A percentile compares a stretch with the other conserved stretches of the same genome.
phyloP scores from a whole-genome alignment of 2,888 invertebrate species.

The Creontiades dilutus region DNA sequence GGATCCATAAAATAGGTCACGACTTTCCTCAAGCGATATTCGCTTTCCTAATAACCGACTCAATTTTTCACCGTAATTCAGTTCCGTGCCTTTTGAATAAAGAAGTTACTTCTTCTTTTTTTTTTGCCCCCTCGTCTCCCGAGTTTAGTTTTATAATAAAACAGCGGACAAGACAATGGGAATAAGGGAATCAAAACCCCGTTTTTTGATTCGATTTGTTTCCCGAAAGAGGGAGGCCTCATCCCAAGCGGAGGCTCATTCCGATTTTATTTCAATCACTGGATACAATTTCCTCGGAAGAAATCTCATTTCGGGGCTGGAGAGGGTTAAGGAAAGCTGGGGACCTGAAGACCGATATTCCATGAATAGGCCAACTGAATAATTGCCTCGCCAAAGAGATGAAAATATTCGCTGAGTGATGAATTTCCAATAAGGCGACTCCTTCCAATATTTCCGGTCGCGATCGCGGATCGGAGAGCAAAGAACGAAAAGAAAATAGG shows the following conservation, averaged over 20 bases:
- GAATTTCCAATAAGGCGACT: conserved; percentile 69
- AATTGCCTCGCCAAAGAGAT: conserved; percentile 57
- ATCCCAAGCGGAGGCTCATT: conserved; percentile 8
- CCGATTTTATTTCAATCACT: conserved; percentile 62
- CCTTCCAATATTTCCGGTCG: conserved; percentile 63
- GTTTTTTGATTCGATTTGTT: conserved; percentile 63
- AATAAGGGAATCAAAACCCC: conserved; percentile 60
- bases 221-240: background rate
- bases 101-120: background rate
- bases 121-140: background rate
- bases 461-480: conserved; percentile 44
- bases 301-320: conserved; percentile 59
- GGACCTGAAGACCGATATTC: conserved; percentile 48
- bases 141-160: conserved; percentile 53
- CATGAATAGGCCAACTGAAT: conserved; percentile 64
- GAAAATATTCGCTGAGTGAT: conserved; percentile 69
- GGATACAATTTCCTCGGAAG: conserved; percentile 63
- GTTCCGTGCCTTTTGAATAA: conserved; percentile 16
- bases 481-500: conserved; percentile 50
- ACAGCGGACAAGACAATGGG: conserved; percentile 49
- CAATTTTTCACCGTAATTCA: conserved; percentile 35
- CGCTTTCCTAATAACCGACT: conserved; percentile 14
- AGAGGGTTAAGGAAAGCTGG: background rate
- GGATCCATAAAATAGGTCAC: conserved; percentile 25
- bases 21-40: conserved; percentile 5